Base-by-base conservation (phyloP, 2,888 invertebrate genomes). In the Plusia festucae region DNA sequence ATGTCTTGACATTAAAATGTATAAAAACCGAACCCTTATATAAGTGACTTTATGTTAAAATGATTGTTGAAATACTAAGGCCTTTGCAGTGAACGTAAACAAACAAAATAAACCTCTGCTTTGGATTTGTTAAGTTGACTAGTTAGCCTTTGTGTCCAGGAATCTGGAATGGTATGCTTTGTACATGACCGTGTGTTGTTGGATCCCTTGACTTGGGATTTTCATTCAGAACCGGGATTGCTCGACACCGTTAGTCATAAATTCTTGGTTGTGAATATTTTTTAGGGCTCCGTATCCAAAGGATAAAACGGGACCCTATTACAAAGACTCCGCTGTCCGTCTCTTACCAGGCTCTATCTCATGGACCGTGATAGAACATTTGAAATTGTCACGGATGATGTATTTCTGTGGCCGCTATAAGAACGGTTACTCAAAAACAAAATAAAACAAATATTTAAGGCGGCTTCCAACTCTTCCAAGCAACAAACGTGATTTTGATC, bases 161-260 rank as follows among this genome's bases (percentile, higher is more conserved):
- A 64, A 76, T 77, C 62, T 13, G n/a, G 55, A 32, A 44, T 18
- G 65, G 74, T 64, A 76, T 70, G 68, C 73, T 76, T 76, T 76
- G 63, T 53, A 20, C 15, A 32, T 15, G 13, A 9, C 18, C 22
- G 20, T 27, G n/a, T 59, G 51, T 55, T 15, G 18, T 44, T 16
- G 18, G 7, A 15, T 3, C 15, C 11, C 53, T 30, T 15, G 44
- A n/a, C 20, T 16, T 59, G 4, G 9, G 11, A 13, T 5, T 15
- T 22, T 46, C 40, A n/a, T 44, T 46, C 9, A 6, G 44, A 46
- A 27, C 57, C 1, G 53, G 27, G 15, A 30, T n/a, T 46, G 11
- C n/a, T 7, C 18, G 27, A 20, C 27, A 30, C 5, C 6, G 20
- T 11, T 46, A 53, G 3, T n/a, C n/a, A n/a, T n/a, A 40, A 15